Evolutionary conservation across 2,888 invertebrate genomes (phyloP), one percentile per base, ranked within the genome.

Genomic region (Icerya purchasi): DNA sequence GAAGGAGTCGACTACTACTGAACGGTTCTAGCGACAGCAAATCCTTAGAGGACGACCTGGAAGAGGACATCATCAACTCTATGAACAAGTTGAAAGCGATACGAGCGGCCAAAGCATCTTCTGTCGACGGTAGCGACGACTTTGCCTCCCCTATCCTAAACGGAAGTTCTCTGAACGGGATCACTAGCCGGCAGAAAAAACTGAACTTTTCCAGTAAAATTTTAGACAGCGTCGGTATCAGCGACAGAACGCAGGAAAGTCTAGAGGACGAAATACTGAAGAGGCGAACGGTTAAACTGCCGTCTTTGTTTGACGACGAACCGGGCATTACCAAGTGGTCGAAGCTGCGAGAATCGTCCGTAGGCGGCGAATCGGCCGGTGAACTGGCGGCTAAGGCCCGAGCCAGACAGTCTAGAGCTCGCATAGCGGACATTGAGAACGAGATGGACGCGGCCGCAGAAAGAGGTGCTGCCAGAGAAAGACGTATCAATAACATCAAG

Each of bases 381-480:
- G 73, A 74, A 1, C 74, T 75, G 62, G 78, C 78, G 0, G 84
- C 85, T 0, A 76, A 77, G 21, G 74, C 76, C 54, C 71, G 86
- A 56, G 84, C 84, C 1, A 78, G 77, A 65, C 78, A 77, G 24
- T 76, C 81, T 1, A 77, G 81, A 63, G 82, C 82, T 10, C 77
- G 85, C 55, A 72, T 86, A 20, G 76, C 76, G 50, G 84, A 85
- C 67, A 73, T 86, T 53, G 84, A 86, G 67, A 79, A 79, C 56
- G 86, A 86, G 70, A 84, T 85, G 81, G 77, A 80, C 52, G 82
- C 81, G 65, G 72, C 84, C 61, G 79, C 75, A 20, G 83, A 84
- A 67, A 77, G 80, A 67, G 79, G 78, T 66, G 80, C 80, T 0
- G 78, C 79, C 21, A 77, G 85, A 63, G 85, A 86, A 68, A 79